phyloP scores from a whole-genome alignment of 2,888 invertebrate species.

The Leptinotarsa tumamoca region DNA sequence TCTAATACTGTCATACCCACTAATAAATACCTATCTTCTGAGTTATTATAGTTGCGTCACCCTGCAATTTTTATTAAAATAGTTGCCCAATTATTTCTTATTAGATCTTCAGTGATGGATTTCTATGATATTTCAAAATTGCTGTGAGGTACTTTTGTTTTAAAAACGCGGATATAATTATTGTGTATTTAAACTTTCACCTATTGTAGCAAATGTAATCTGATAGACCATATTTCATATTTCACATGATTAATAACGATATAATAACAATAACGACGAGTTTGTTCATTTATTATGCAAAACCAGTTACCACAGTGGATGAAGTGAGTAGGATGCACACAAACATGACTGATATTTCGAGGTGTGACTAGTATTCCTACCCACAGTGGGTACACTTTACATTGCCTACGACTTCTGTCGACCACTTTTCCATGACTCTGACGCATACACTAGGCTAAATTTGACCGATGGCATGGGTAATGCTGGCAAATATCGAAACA shows the following conservation, averaged over 20 bases:
- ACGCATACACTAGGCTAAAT: too few relatives aligned
- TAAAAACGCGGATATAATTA: constrained; percentile 3
- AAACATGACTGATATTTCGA: neutral
- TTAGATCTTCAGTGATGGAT: constrained; percentile 16
- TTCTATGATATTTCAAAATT: constrained; percentile 14
- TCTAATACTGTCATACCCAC: neutral
- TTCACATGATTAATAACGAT: constrained; percentile 15
- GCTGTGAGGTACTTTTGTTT: constrained; percentile 23
- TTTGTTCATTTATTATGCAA: constrained; percentile 13
- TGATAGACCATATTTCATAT: constrained; percentile 16
- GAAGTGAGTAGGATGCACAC: neutral
- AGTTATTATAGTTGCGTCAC: constrained; percentile 2
- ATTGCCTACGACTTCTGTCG: too few relatives aligned
- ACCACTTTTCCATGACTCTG: too few relatives aligned
- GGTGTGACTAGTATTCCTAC: too few relatives aligned
- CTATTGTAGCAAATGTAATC: constrained; percentile 24
- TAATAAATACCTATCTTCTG: neutral
- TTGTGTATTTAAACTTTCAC: constrained; percentile 30
- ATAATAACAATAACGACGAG: constrained; percentile 17
- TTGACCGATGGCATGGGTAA: too few relatives aligned
- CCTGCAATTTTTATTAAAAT: neutral
- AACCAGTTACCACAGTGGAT: neutral
- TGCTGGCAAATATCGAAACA: too few relatives aligned
- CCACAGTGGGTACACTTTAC: too few relatives aligned
- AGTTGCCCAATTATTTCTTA: constrained; percentile 14